Evolutionary conservation across 2,797 vertebrate species (phyloP).

Genomic region (Sitta carolinensis): DNA sequence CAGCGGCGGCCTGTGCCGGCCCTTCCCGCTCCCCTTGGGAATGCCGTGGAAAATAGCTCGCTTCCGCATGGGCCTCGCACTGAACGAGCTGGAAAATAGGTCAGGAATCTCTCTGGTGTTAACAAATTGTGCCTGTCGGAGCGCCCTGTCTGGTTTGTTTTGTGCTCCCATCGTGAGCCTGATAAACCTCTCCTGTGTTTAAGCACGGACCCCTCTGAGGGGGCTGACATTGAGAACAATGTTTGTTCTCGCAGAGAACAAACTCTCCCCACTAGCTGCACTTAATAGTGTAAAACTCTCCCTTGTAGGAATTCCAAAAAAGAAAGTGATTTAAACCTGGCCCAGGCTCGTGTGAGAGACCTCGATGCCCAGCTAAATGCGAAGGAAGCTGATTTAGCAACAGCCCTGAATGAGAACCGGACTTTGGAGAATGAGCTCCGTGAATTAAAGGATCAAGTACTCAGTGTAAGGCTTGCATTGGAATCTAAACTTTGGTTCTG

Average conservation of each 20-base stretch:
- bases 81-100: background rate
- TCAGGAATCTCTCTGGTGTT: background rate
- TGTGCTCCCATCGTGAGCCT: background rate
- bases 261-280: background rate
- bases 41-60: background rate
- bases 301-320: conserved; percentile 80
- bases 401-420: conserved; percentile 71
- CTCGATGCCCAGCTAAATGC: conserved; percentile 74
- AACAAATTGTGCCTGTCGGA: background rate
- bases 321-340: conserved; percentile 75
- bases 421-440: conserved; percentile 61
- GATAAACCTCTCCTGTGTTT: background rate
- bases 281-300: background rate
- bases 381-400: conserved; percentile 78
- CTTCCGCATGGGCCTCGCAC: background rate
- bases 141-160: background rate
- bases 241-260: background rate
- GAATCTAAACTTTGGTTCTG: background rate
- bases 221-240: background rate
- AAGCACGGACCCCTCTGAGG: background rate
- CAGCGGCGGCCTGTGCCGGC: background rate
- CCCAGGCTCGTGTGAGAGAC: conserved; percentile 71
- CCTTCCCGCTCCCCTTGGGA: background rate
- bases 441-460: conserved; percentile 75
- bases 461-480: conserved; percentile 70